Base-by-base conservation (phyloP, 2,888 invertebrate genomes). In the Cheilosia grossa region DNA sequence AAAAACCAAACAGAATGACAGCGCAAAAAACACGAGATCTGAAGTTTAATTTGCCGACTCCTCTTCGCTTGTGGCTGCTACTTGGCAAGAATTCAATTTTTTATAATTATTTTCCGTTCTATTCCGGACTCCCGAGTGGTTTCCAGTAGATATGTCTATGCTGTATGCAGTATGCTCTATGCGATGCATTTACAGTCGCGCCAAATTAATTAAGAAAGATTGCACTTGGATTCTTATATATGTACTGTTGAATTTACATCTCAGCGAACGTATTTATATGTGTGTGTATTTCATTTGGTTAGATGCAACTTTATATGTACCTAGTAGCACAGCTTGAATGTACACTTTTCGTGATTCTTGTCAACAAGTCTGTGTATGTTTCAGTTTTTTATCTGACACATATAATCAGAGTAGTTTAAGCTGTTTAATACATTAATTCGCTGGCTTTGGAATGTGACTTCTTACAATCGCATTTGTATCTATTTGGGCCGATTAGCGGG, bases 61-160 rank as follows among this genome's bases (percentile, higher is more conserved):
- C 44, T 19, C 51, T 47, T 21, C 56, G 81, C 81, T 82, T 82
- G 58, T 64, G 77, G 81, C 78, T 67, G 64, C 66, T 67, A 67
- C 72, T 78, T 78, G 82, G 78, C 82, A 78, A 73, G 82, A 72
- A 82, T 82, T 82, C 82, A 82, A 82, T 77, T 78, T 78, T 70
- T 70, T 66, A 53, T 61, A 72, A 82, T 82, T 78, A 72, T 82
- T 78, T 82, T 72, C 61, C 47, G 17, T 72, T 78, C 42, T 51
- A 37, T 40, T 61, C 37, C 59, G 19, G 13, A 77, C 27, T 59
- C 47, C 30, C 42, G 24, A 27, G 19, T 59, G 33, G 47, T 24
- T n/a, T 17, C 4, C 5, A 5, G 37, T 30, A 21, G 51, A 17
- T 17, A 30, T 2, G 19, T 10, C 24, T 13, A 4, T 49, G 37